Percentiles rank a stretch among this genome's conserved stretches.
Conservation (phyloP, 2,113 vertebrate genomes). For the Asarcornis scutulata region DNA sequence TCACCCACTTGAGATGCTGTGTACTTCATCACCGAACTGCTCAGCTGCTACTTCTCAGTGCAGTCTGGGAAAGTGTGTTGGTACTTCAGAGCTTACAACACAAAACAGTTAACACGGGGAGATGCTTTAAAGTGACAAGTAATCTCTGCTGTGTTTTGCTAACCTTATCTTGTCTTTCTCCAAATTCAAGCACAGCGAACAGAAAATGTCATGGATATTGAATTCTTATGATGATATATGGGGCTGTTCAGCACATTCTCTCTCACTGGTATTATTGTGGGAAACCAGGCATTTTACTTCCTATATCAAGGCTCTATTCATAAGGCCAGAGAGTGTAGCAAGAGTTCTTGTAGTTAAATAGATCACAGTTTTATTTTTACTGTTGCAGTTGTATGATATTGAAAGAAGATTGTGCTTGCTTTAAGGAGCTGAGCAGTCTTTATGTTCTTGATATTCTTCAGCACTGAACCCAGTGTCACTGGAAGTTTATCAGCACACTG, state of each 20-base stretch:
- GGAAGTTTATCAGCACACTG: background rate
- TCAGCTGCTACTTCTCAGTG: background rate
- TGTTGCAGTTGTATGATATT: constrained; percentile 26
- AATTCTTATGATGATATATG: constrained; percentile 62
- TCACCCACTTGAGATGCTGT: background rate
- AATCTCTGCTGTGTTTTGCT: constrained; percentile 66
- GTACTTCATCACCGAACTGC: background rate
- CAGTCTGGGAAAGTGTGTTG: background rate
- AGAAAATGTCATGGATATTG: constrained; percentile 43
- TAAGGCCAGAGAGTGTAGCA: constrained; percentile 15
- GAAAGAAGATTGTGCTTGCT: constrained; percentile 39
- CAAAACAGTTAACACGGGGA: constrained; percentile 21
- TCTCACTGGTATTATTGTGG: background rate
- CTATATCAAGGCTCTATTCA: background rate
- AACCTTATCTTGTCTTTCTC: constrained; percentile 40
- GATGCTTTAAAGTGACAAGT: constrained; percentile 55
- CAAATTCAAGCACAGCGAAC: constrained; percentile 21
- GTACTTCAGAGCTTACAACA: constrained; percentile 33
- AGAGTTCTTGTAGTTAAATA: constrained; percentile 16
- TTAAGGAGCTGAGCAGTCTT: background rate
- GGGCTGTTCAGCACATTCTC: constrained; percentile 19
- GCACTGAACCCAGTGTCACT: background rate
- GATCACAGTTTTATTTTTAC: constrained; percentile 35
- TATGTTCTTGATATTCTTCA: background rate
- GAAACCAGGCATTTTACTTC: constrained; percentile 42